A percentile compares a stretch with the other conserved stretches of the same genome.
These are phyloP conservation scores for Mesaphorura yosii DNA, from an alignment of 1,140 invertebrate species.

Conservation along the genomic window DNA sequence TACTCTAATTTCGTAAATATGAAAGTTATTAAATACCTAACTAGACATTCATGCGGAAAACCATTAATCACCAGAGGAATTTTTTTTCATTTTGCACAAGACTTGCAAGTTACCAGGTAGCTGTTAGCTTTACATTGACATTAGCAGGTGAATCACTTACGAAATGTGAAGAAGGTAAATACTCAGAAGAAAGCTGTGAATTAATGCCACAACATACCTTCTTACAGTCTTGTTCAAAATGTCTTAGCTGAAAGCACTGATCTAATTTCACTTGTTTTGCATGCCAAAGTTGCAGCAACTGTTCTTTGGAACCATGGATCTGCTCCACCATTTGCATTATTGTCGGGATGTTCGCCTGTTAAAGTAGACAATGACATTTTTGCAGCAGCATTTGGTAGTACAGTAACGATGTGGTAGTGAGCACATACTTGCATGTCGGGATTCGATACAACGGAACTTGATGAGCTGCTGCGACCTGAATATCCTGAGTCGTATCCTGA, in stretches of 20 bases:
- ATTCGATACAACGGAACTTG: constrained; percentile 50
- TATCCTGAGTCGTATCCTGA: constrained; percentile 45
- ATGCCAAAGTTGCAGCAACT: constrained; percentile 84
- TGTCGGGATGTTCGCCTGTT: constrained; percentile 48
- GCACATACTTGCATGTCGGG: constrained; percentile 45
- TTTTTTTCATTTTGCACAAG: too few species aligned
- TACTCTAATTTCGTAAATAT: too few species aligned
- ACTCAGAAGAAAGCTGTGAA: too few species aligned
- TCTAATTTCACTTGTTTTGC: constrained; percentile 84
- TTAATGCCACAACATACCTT: too few species aligned
- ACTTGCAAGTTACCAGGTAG: not conserved
- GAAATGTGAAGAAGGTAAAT: too few species aligned
- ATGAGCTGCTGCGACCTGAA: constrained; percentile 45
- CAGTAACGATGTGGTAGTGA: constrained; percentile 39
- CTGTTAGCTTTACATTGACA: too few species aligned
- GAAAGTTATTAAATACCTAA: too few species aligned
- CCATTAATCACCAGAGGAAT: too few species aligned
- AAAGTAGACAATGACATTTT: constrained; percentile 33
- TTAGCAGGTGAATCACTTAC: too few species aligned
- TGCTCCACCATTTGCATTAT: constrained; percentile 67
- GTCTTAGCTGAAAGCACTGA: constrained; percentile 83
- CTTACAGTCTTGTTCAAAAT: constrained; percentile 94
- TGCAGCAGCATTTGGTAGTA: constrained; percentile 15
- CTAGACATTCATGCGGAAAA: too few species aligned
- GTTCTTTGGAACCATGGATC: constrained; percentile 73